phyloP scores from a whole-genome alignment of 1,140 invertebrate species.

The Drosophila quadrilineata region DNA sequence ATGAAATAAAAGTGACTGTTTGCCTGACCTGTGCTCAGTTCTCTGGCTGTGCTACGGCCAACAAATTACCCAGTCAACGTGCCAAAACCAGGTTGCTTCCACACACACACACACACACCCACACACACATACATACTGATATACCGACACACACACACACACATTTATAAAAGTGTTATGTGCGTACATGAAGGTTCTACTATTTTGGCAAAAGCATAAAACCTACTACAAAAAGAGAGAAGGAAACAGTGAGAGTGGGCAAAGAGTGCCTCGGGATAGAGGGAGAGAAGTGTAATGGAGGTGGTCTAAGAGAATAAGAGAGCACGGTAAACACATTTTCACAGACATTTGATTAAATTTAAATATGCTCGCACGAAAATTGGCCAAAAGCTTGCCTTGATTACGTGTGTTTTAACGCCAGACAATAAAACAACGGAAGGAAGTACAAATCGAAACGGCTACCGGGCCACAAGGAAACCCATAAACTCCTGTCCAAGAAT shows the following conservation, averaged over 20 bases:
- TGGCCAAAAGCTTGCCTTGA: slow-evolving; percentile 60
- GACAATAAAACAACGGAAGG: slow-evolving; percentile 40
- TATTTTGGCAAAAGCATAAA: slow-evolving; percentile 34
- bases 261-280: too few relatives aligned
- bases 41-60: slow-evolving; percentile 45
- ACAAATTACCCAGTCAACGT: slow-evolving; percentile 73
- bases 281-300: too few relatives aligned
- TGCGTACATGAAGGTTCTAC: slow-evolving; percentile 47
- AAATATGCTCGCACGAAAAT: slow-evolving; percentile 73
- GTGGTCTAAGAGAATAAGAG: too few relatives aligned
- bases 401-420: slow-evolving; percentile 42
- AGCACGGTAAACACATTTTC: slow-evolving; percentile 73
- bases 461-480: slow-evolving; percentile 38
- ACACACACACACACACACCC: slow-evolving; percentile 16
- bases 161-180: slow-evolving; percentile 22
- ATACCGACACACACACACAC: neutral
- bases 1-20: slow-evolving; percentile 69
- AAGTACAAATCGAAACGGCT: slow-evolving; percentile 30
- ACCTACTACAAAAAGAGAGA: too few relatives aligned
- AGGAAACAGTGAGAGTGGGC: too few relatives aligned
- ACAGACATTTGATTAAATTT: slow-evolving; percentile 79
- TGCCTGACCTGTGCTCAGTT: slow-evolving; percentile 38
- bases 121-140: slow-evolving; percentile 2
- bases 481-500: too few relatives aligned
- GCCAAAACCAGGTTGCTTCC: slow-evolving; percentile 55